Evolutionary conservation across 1,140 invertebrate genomes (phyloP).

Genomic region (Zaprionus capensis): DNA sequence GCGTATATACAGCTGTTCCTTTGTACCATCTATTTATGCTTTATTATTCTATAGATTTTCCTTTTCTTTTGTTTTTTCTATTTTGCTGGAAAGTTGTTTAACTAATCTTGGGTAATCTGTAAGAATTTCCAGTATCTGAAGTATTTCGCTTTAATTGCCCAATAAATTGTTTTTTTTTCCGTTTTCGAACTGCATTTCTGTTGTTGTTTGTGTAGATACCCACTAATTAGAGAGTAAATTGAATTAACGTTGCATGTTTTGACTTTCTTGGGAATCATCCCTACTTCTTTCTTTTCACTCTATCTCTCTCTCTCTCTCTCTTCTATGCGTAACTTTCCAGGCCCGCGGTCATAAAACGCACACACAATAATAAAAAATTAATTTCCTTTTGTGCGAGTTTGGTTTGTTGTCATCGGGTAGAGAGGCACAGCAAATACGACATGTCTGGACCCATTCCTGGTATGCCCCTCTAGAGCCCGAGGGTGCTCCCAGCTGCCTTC

Average conservation of each 20-base stretch:
- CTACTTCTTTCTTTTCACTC: conserved; percentile 12
- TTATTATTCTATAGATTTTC: not conserved
- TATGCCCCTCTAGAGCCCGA: not conserved
- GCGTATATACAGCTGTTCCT: not conserved
- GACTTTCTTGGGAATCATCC: conserved; percentile 21
- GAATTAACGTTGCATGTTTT: conserved; percentile 19
- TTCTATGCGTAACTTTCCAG: not conserved
- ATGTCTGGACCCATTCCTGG: conserved; percentile 6
- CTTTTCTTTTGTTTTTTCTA: not conserved
- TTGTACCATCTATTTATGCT: not conserved
- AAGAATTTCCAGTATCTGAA: conserved; percentile 15
- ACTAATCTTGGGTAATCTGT: not conserved
- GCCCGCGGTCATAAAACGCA: conserved; percentile 33
- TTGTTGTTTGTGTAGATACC: conserved; percentile 13
- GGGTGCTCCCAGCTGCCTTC: not conserved
- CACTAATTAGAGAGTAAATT: conserved; percentile 37
- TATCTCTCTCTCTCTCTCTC: not conserved
- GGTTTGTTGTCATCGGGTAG: conserved; percentile 10
- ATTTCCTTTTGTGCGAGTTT: conserved; percentile 35
- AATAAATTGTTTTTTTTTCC: conserved; percentile 15
- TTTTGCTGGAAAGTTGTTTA: not conserved
- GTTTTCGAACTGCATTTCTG: not conserved
- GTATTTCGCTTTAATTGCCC: conserved; percentile 26
- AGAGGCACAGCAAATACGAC: not conserved
- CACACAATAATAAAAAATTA: conserved; percentile 37